phyloP scores from a whole-genome alignment of 2,888 invertebrate species.

The Clusia tigrina region DNA sequence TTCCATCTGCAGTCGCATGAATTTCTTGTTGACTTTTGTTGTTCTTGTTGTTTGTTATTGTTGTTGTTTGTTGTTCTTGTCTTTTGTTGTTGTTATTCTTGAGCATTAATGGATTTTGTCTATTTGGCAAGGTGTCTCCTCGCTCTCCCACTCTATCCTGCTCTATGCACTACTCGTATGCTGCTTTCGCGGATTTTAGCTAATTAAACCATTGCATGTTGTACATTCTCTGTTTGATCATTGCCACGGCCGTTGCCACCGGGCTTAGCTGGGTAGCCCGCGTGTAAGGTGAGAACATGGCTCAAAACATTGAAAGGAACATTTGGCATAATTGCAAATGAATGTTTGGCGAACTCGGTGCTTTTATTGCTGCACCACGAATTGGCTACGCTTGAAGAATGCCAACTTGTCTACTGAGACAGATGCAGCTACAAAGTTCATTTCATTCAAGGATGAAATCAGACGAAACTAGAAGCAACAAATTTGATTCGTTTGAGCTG shows the following conservation, averaged over 20 bases:
- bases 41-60: slow-evolving; percentile 1
- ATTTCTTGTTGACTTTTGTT: neutral
- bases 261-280: neutral
- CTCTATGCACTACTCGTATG: too few species aligned
- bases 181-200: slow-evolving; percentile 16
- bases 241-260: neutral
- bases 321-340: slow-evolving; percentile 19
- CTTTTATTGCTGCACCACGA: neutral
- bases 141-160: neutral
- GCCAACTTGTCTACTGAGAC: too few species aligned
- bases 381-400: too few species aligned
- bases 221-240: slow-evolving; percentile 18
- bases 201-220: slow-evolving; percentile 30
- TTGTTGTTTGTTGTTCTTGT: slow-evolving; percentile 6
- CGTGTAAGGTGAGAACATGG: neutral
- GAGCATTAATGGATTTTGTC: slow-evolving; percentile 26
- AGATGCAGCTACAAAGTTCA: neutral
- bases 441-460: too few species aligned
- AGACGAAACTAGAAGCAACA: too few species aligned
- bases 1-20: neutral
- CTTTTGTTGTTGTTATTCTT: slow-evolving; percentile 2
- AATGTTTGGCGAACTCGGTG: slow-evolving; percentile 7
- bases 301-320: neutral
- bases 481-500: too few species aligned
- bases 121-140: neutral